Evolutionary conservation across 2,797 vertebrate species (phyloP), one percentile per base, ranked within the genome.

Genomic region (Botia almorhae): DNA sequence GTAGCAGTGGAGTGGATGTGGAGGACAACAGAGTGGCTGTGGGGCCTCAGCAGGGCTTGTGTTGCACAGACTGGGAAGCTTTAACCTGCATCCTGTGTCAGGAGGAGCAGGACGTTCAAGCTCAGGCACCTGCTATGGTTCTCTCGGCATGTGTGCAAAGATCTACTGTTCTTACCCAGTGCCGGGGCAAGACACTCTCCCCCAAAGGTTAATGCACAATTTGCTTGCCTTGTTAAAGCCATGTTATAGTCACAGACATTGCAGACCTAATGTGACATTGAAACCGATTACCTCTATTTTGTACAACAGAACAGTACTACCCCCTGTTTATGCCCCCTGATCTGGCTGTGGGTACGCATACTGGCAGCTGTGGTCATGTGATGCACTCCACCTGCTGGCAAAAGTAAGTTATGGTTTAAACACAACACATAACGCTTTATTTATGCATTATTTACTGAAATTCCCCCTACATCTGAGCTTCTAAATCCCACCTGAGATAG

Each of bases 321-420:
- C 96, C 96, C 13, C 92, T 98, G 65, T 96, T 98, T 86, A 98
- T 97, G 95, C 90, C 96, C 79, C 93, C 96, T 82, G 96, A 98
- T 26, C 91, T 99, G 83, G 94, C 96, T 0, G 95, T 96, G 87
- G 98, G 97, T 74, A 97, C 96, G 46, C 96, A 99, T 78, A 96
- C 96, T 11, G 97, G 98, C 74, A 99, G 97, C 91, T 99, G 98
- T 86, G 98, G 98, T 23, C 98, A 99, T 17, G 97, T 99, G 74
- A 99, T 99, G 98, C 98, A 99, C 77, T 96, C 97, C 72, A 93
- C 94, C 58, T 99, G 98, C 92, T 99, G 98, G 98, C 98, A 99
- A 87, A 99, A 98, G 98, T 99, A 92, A 97, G 97, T 91, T 21
- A 68, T 26, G 80, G 29, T 39, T 53, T 7, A 16, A 83, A 3